phyloP scores from a whole-genome alignment of 1,140 invertebrate genomes.

The Tribolium castaneum region DNA sequence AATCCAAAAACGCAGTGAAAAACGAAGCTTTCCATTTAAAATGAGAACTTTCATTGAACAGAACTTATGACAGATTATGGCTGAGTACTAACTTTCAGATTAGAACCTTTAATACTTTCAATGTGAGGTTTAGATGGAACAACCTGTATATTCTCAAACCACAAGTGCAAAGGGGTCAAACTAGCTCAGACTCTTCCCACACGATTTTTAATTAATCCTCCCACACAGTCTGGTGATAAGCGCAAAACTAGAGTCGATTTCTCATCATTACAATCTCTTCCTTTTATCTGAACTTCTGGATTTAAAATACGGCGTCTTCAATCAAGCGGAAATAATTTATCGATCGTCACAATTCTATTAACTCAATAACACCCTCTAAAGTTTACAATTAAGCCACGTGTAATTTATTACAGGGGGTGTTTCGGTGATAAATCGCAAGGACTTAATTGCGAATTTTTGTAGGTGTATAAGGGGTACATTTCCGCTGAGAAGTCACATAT shows the following conservation, averaged over 20 bases:
- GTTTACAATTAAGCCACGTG: not conserved
- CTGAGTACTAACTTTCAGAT: too few relatives aligned
- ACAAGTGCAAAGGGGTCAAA: too few relatives aligned
- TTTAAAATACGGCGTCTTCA: not conserved
- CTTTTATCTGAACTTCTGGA: not conserved
- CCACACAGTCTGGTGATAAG: not conserved
- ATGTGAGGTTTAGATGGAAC: too few relatives aligned
- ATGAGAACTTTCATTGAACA: too few relatives aligned
- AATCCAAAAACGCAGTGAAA: too few relatives aligned
- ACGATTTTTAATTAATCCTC: too few relatives aligned
- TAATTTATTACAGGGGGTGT: not conserved
- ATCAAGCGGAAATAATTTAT: not conserved
- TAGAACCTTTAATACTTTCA: too few relatives aligned
- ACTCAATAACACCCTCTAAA: not conserved
- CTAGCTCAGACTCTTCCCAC: too few relatives aligned
- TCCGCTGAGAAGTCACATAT: not conserved
- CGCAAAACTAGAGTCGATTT: not conserved
- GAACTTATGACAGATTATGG: too few relatives aligned
- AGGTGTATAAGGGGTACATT: not conserved
- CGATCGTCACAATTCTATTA: not conserved
- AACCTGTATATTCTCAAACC: too few relatives aligned
- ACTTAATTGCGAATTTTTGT: not conserved
- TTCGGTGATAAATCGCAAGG: not conserved
- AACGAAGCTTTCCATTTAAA: too few relatives aligned
- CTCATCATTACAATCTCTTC: not conserved